Base-by-base conservation (phyloP, 1,140 invertebrate genomes). In the Dryas iulia region DNA sequence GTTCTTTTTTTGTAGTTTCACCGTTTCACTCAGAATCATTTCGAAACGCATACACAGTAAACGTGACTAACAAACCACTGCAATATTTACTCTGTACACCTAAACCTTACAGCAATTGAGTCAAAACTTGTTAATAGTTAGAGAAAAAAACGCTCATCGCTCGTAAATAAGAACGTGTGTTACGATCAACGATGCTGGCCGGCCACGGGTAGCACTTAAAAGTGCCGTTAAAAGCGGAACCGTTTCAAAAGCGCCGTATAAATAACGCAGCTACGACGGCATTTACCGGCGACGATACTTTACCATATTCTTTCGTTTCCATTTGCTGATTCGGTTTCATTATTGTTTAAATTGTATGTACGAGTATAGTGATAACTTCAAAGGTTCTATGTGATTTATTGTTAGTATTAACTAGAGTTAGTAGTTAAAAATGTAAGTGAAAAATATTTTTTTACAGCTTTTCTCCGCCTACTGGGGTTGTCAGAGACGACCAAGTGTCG, bases 161-260 rank as follows among this genome's bases (percentile, higher is more conserved):
- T 70, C 28, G 21, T 56, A 25, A 62, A 63, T 72, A 58, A 47
- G 18, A 60, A 35, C 28, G 56, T 52, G 14, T 71, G 72, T 74
- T 67, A 66, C 60, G 78, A 84, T 82, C 82, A 83, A 74, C 78
- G 74, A 78, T 81, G 72, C 67, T 71, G 61, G 70, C 72, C 72
- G 75, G 60, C 80, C 77, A 77, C 71, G 76, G 77, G 77, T 79
- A 83, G 84, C 86, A 89, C 84, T 89, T 90, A 88, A 89, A 90
- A 87, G 70, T 85, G 79, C 82, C 82, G 86, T 88, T 89, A 88
- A 87, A 88, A 89, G 83, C 81, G 83, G 79, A 73, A 83, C 74
- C 79, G 79, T 83, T 84, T 87, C 82, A 84, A 89, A 86, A 84
- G 84, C 82, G 64, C 68, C 83, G 76, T 87, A 89, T 89, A 90